Percentiles rank a stretch among this genome's conserved stretches.
These are phyloP conservation scores for Philopedon plagiatum DNA, from an alignment of 2,888 invertebrate species.

Conservation along the genomic window DNA sequence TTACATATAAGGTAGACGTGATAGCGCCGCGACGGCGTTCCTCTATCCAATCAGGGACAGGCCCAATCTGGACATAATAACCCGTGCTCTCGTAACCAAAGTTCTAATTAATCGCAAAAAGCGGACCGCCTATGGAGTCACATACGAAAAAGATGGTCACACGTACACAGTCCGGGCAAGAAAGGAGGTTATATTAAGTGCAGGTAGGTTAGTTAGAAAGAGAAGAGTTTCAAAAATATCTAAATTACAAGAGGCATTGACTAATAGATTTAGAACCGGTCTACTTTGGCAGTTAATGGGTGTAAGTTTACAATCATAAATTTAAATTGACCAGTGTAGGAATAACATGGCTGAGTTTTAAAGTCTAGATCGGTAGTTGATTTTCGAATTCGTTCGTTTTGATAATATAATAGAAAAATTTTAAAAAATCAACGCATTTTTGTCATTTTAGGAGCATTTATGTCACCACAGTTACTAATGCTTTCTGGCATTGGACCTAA, in stretches of 20 bases:
- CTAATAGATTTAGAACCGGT: no score
- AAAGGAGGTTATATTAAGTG: slow-evolving; percentile 74
- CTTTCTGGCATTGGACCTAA: slow-evolving; percentile 77
- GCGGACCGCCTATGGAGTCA: slow-evolving; percentile 69
- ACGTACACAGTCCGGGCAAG: slow-evolving; percentile 64
- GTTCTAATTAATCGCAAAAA: slow-evolving; percentile 70
- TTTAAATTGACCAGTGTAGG: no score
- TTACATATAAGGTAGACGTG: slow-evolving; percentile 68
- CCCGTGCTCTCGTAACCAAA: slow-evolving; percentile 72
- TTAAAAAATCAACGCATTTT: background rate
- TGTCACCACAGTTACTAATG: slow-evolving; percentile 84
- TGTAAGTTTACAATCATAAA: no score
- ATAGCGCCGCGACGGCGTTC: slow-evolving; percentile 74
- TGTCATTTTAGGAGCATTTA: slow-evolving; percentile 75
- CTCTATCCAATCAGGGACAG: slow-evolving; percentile 71
- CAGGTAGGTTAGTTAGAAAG: slow-evolving; percentile 57
- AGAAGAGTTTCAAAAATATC: background rate
- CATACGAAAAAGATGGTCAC: slow-evolving; percentile 61
- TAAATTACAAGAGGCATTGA: no score
- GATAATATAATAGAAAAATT: background rate
- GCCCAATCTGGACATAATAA: slow-evolving; percentile 73
- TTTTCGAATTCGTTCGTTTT: background rate
- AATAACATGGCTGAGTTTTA: no score
- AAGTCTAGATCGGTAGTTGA: no score
- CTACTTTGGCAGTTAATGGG: no score